Percentiles rank a stretch among this genome's conserved stretches.
Conservation (phyloP, 2,888 invertebrate species). For the Beris morrisii region DNA sequence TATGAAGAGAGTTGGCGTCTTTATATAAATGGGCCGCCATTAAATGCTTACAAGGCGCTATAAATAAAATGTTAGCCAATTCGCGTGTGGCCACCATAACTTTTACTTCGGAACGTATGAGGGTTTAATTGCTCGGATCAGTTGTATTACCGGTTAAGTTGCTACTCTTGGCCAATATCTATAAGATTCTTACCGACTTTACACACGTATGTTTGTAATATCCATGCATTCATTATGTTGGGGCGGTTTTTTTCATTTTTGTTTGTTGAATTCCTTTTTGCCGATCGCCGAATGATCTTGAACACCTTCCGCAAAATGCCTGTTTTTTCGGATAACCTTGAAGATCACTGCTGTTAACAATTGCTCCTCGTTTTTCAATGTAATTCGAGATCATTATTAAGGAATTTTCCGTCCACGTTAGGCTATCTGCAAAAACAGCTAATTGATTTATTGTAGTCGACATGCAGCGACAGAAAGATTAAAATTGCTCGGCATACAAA, state of each 20-base stretch:
- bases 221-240: not conserved
- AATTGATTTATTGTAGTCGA: conserved; percentile 31
- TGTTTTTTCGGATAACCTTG: conserved; percentile 19
- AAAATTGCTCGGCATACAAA: conserved; percentile 9
- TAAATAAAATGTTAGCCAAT: conserved; percentile 37
- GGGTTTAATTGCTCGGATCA: conserved; percentile 25
- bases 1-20: conserved; percentile 38
- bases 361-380: conserved; percentile 12
- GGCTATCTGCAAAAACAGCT: conserved; percentile 21
- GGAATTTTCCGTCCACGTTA: conserved; percentile 19
- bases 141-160: conserved; percentile 1
- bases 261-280: conserved; percentile 8
- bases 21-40: conserved; percentile 37
- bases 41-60: conserved; percentile 35
- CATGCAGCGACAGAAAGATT: conserved; percentile 29
- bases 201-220: not conserved
- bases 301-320: conserved; percentile 2
- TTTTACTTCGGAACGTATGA: conserved; percentile 30
- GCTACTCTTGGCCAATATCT: not conserved
- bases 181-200: not conserved
- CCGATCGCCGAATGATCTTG: not conserved
- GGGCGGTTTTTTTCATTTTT: not conserved
- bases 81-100: conserved; percentile 37
- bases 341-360: not conserved
- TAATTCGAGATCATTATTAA: conserved; percentile 32